Conservation (phyloP, 2,113 vertebrate species). For the Gobio gobio region DNA sequence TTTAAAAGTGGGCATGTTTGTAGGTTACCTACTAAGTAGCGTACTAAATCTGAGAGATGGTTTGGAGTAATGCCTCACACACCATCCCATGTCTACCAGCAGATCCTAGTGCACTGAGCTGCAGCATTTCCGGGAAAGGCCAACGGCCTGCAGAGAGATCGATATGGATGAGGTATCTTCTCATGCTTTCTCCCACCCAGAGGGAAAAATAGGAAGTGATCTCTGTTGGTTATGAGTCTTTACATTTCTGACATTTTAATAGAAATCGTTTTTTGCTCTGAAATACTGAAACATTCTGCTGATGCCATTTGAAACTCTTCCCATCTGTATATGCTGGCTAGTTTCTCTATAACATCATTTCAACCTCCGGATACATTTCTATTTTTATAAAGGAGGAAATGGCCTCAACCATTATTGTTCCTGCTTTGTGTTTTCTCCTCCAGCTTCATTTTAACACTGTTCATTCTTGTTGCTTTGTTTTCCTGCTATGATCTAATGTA, state of each 20-base stretch:
- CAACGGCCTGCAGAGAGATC: slow-evolving; percentile 25
- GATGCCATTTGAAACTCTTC: neutral
- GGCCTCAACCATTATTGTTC: slow-evolving; percentile 31
- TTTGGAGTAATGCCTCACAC: neutral
- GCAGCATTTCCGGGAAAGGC: neutral
- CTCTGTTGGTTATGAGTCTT: neutral
- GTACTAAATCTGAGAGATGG: neutral
- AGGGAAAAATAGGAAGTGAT: neutral
- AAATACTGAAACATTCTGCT: neutral
- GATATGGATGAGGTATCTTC: slow-evolving; percentile 1
- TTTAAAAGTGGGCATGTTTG: neutral
- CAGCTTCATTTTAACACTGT: neutral
- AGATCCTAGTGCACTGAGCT: neutral
- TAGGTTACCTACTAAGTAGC: neutral
- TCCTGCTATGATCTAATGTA: slow-evolving; percentile 17
- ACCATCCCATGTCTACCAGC: neutral
- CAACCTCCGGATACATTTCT: slow-evolving; percentile 8
- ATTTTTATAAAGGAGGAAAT: slow-evolving; percentile 30
- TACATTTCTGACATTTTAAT: neutral
- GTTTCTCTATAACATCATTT: slow-evolving; percentile 2
- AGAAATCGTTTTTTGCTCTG: neutral
- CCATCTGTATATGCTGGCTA: neutral
- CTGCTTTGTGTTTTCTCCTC: slow-evolving; percentile 15
- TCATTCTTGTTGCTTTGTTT: neutral
- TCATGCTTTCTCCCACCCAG: neutral